Percentiles rank a stretch among this genome's conserved stretches.
Evolutionary conservation across 1,140 invertebrate genomes (phyloP).

Genomic region (Drosophila pallidifrons): DNA sequence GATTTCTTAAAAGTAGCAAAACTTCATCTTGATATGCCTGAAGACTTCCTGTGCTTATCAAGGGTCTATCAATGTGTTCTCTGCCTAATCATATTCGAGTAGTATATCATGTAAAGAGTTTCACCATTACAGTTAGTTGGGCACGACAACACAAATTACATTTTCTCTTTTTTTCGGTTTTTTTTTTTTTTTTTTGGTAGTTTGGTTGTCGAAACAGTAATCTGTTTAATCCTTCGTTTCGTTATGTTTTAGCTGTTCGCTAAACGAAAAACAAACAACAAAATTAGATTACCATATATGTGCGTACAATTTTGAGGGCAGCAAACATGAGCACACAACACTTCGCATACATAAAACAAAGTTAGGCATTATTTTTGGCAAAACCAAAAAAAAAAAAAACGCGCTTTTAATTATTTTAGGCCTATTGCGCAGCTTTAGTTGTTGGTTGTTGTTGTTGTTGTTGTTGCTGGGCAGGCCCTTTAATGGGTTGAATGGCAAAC

Average conservation of each 20-base stretch:
- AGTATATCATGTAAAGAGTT: slow-evolving; percentile 4
- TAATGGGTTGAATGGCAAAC: slow-evolving; percentile 22
- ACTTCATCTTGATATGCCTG: neutral
- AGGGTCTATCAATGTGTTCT: slow-evolving; percentile 1
- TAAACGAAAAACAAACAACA: neutral
- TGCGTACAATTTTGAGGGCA: slow-evolving; percentile 14
- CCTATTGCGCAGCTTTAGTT: slow-evolving; percentile 14
- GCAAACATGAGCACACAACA: slow-evolving; percentile 8
- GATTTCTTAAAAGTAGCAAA: no score
- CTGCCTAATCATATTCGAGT: no score
- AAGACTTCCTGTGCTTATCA: neutral
- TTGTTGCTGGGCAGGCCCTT: slow-evolving; percentile 20
- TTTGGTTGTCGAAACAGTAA: slow-evolving; percentile 10
- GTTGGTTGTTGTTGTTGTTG: neutral
- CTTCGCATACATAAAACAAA: neutral
- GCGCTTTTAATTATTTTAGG: slow-evolving; percentile 17
- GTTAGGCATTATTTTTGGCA: slow-evolving; percentile 22
- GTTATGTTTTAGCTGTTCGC: slow-evolving; percentile 14
- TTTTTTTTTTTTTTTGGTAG: no score
- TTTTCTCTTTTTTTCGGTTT: slow-evolving; percentile 12
- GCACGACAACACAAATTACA: neutral
- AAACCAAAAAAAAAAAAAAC: neutral
- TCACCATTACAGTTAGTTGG: slow-evolving; percentile 2
- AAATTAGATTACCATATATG: slow-evolving; percentile 20
- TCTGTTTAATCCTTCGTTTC: slow-evolving; percentile 15